Percentiles rank a stretch among this genome's conserved stretches.
These are phyloP conservation scores for Drosophila paramelanica DNA, from an alignment of 2,888 invertebrate genomes.

Conservation along the genomic window DNA sequence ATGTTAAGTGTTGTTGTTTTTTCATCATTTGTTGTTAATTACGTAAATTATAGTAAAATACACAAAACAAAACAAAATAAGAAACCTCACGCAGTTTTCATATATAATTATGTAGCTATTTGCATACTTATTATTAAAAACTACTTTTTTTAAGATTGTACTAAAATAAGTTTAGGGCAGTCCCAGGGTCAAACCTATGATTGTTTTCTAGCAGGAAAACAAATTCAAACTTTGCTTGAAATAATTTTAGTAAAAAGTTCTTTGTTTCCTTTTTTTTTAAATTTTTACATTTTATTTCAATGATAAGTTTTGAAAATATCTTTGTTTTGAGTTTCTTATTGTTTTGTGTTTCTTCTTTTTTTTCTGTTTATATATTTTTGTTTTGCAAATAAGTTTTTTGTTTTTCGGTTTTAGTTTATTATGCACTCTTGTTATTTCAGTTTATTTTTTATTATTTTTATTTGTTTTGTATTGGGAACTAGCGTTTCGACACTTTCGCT, in stretches of 20 bases:
- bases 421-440: slow-evolving; percentile 28
- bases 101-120: slow-evolving; percentile 15
- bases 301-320: too few species aligned
- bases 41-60: slow-evolving; percentile 32
- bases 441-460: slow-evolving; percentile 20
- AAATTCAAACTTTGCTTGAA: too few species aligned
- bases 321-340: neutral
- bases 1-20: slow-evolving; percentile 2
- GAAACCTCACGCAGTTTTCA: neutral
- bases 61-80: neutral
- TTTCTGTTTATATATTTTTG: slow-evolving; percentile 3
- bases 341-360: neutral
- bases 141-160: too few species aligned
- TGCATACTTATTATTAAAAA: neutral
- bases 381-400: slow-evolving; percentile 20
- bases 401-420: slow-evolving; percentile 28
- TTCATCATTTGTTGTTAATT: slow-evolving; percentile 29
- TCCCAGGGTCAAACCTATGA: too few species aligned
- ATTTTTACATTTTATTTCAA: too few species aligned
- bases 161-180: too few species aligned
- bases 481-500: slow-evolving; percentile 55
- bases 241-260: too few species aligned
- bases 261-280: too few species aligned
- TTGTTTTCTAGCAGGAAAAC: too few species aligned
- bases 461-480: slow-evolving; percentile 8